phyloP scores from a whole-genome alignment of 2,113 vertebrate species.

The Noctilio leporinus region DNA sequence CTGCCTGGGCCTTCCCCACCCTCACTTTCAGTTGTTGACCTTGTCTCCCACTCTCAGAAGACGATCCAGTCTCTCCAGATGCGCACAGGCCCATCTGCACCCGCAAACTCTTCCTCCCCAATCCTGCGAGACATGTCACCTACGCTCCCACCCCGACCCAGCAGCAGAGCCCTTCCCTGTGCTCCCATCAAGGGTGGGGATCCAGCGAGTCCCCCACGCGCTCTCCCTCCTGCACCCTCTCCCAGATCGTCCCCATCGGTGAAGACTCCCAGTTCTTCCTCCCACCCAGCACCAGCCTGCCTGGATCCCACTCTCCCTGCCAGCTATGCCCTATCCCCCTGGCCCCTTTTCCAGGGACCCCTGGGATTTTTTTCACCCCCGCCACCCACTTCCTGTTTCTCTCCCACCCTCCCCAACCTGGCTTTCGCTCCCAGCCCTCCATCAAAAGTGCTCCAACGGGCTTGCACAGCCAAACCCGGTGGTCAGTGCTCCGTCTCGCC shows the following conservation, averaged over 20 bases:
- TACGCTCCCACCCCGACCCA: background rate
- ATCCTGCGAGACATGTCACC: background rate
- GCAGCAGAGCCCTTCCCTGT: background rate
- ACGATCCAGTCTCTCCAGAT: background rate
- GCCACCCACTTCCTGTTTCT: background rate
- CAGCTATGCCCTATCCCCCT: background rate
- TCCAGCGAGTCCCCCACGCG: too few species aligned
- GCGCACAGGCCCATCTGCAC: background rate
- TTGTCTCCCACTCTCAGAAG: background rate
- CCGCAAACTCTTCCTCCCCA: background rate
- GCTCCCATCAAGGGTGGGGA: background rate
- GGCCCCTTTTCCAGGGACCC: background rate
- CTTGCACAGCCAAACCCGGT: fast-evolving
- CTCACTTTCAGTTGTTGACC: background rate
- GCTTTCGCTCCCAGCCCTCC: background rate
- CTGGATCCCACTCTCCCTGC: background rate
- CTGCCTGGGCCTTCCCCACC: background rate
- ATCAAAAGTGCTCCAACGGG: background rate
- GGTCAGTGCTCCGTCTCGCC: background rate
- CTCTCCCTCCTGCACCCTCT: background rate
- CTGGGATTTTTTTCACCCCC: background rate
- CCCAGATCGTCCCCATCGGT: fast-evolving
- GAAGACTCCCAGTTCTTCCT: background rate
- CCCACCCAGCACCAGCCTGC: background rate
- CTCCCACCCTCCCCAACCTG: background rate